Base-by-base conservation (phyloP, 2,888 invertebrate species). In the Drepanosiphum platanoidis region DNA sequence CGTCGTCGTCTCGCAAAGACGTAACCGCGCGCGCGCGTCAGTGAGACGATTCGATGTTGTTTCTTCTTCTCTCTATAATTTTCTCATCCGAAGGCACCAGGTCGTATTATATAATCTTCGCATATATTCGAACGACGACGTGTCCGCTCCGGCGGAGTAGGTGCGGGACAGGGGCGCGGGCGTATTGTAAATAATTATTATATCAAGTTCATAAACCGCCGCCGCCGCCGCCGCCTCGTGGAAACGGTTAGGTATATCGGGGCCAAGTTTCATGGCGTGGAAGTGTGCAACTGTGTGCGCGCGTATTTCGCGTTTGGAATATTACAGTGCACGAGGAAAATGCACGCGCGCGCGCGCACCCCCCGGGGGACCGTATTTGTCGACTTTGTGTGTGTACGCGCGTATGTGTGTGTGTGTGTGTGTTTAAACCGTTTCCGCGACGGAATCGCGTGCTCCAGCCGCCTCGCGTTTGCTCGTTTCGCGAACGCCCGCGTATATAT, bases 401-500 rank as follows among this genome's bases (percentile, higher is more conserved):
- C 36, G n/a, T 36, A n/a, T 71, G 42, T 72, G 30, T n/a, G 36
- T 9, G 70, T 70, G 70, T 27, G 58, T 27, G 36, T 61, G 32
- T 30, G 34, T 61, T 61, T 27, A 61, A 27, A 27, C 61, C 61
- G 61, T 52, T 52, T 18, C 52, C 30, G 27, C 66, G 32, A 66
- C 66, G 13, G 66, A 68, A 32, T 34, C 15, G 70, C 70, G 70
- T 36, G 70, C 34, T 52, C 80, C 68, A 32, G 68, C 70, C 78
- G 39, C 78, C 68, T 46, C 68, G 34, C 70, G 52, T 52, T 68
- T 32, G 79, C 46, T 79, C 68, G 79, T 68, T 52, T 80, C 68
- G 80, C 66, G 46, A 68, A 68, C 68, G 80, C 46, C 70, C 80
- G 66, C 46, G 79, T 71, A 36, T 52, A 72, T 72, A 72, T 42